These are phyloP conservation scores for Propithecus perrieri DNA, from an alignment of 2,797 vertebrate genomes.

Conservation along the genomic window DNA sequence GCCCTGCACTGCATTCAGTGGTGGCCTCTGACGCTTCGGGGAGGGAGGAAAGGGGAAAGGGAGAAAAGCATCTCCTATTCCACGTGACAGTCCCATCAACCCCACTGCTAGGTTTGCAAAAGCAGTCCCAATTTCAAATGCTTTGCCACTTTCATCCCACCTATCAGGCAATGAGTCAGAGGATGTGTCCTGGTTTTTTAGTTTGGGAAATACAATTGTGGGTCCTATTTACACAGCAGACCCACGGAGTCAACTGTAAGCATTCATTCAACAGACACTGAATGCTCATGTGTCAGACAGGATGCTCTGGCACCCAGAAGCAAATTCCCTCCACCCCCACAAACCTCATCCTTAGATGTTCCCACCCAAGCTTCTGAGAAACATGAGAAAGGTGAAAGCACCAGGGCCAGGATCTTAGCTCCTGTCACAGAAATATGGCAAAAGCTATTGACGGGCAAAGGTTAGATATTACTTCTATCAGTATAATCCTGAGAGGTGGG, in stretches of 20 bases:
- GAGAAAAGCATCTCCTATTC: neutral
- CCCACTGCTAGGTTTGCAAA: neutral
- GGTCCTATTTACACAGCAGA: neutral
- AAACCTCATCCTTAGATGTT: neutral
- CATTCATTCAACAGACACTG: neutral
- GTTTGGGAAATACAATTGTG: neutral
- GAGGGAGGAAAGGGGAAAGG: neutral
- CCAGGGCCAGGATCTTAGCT: neutral
- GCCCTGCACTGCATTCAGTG: neutral
- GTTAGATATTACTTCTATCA: neutral
- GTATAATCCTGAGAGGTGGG: neutral
- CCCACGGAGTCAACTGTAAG: neutral
- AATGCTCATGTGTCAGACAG: neutral
- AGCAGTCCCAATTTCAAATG: neutral
- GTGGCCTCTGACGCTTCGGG: neutral
- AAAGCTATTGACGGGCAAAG: neutral
- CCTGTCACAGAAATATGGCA: neutral
- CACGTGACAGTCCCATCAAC: neutral
- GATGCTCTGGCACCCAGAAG: neutral
- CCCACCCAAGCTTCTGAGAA: neutral
- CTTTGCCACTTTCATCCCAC: neutral
- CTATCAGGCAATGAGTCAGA: neutral
- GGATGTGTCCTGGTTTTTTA: neutral
- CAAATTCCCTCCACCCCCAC: neutral
- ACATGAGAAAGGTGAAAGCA: neutral